A percentile compares a stretch with the other conserved stretches of the same genome.
phyloP scores from a whole-genome alignment of 1,140 invertebrate genomes.

The Leptinotarsa lineolata region DNA sequence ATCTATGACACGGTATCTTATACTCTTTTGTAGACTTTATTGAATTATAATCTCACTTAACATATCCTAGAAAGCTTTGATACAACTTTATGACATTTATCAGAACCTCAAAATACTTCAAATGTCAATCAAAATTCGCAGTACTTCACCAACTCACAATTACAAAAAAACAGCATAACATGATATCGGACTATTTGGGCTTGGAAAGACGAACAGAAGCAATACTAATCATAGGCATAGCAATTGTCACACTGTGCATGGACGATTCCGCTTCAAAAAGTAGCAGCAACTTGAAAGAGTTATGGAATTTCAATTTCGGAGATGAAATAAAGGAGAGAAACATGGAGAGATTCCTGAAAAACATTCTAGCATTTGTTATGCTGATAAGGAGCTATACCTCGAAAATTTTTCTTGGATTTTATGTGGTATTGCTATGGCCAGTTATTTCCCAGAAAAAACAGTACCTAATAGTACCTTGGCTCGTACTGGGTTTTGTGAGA shows the following conservation, averaged over 20 bases:
- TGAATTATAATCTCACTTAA: no score
- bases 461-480: slow-evolving; percentile 32
- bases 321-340: slow-evolving; percentile 15
- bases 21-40: no score
- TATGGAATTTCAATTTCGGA: slow-evolving; percentile 30
- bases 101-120: background rate
- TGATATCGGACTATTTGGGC: slow-evolving; percentile 6
- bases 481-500: slow-evolving; percentile 29
- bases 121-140: slow-evolving; percentile 1
- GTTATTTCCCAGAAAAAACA: slow-evolving; percentile 33
- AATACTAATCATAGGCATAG: slow-evolving; percentile 12
- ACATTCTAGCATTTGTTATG: slow-evolving; percentile 24
- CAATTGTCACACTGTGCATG: background rate
- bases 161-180: background rate
- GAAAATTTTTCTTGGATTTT: slow-evolving; percentile 27
- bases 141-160: background rate
- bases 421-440: slow-evolving; percentile 38
- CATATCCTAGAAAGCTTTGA: no score
- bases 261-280: slow-evolving; percentile 17
- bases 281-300: slow-evolving; percentile 25
- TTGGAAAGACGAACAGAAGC: slow-evolving; percentile 4
- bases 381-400: slow-evolving; percentile 29
- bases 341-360: slow-evolving; percentile 29
- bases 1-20: no score
- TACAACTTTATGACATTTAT: no score